Conservation (phyloP, 2,888 invertebrate species). For the Bursaphelenchus okinawaensis region DNA sequence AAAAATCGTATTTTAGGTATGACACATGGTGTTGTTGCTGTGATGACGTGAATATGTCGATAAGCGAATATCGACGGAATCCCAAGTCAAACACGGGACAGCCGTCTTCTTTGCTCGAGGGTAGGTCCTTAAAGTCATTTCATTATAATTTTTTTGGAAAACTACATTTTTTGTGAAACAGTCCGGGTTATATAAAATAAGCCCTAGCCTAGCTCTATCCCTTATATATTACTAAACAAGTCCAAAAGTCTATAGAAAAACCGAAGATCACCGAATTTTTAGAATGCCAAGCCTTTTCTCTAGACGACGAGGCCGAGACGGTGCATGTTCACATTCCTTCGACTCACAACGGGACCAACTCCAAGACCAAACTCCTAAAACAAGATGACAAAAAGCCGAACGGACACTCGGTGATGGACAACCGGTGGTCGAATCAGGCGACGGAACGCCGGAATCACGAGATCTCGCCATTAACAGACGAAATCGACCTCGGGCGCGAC, state of each 20-base stretch:
- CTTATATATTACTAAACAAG: neutral
- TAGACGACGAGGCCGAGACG: slow-evolving; percentile 25
- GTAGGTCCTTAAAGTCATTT: too few species aligned
- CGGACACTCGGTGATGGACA: neutral
- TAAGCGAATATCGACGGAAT: neutral
- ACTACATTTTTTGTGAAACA: neutral
- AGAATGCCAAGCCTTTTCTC: slow-evolving; percentile 24
- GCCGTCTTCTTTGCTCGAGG: neutral
- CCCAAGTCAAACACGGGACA: neutral
- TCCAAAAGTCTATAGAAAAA: neutral
- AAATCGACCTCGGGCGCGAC: slow-evolving; percentile 46
- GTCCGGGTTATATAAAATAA: neutral
- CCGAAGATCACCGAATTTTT: neutral
- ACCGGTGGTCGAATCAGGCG: neutral
- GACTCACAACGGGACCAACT: slow-evolving; percentile 10
- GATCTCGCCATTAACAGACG: slow-evolving; percentile 39
- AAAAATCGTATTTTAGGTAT: too few species aligned
- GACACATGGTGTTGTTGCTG: neutral
- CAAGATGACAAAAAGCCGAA: slow-evolving; percentile 2
- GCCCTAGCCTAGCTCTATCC: neutral
- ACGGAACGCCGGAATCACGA: slow-evolving; percentile 13
- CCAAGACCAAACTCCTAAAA: neutral
- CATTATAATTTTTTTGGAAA: too few species aligned
- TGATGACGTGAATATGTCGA: neutral
- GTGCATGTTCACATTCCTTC: slow-evolving; percentile 1